These are phyloP conservation scores for Andrena trimmerana DNA, from an alignment of 2,888 invertebrate species.

Conservation along the genomic window DNA sequence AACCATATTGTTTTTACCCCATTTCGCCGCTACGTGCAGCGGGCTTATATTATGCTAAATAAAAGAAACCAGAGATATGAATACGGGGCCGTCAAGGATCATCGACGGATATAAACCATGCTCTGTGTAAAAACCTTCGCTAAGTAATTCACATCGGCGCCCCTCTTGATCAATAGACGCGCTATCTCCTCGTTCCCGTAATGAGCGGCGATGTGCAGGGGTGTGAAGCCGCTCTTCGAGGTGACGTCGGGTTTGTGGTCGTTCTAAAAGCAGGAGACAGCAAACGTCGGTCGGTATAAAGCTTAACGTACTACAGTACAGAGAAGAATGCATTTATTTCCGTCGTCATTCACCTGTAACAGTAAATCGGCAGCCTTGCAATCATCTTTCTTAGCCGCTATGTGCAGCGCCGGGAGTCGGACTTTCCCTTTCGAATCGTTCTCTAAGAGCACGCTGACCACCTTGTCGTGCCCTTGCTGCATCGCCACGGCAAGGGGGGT, in stretches of 20 bases:
- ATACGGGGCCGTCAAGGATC: not conserved
- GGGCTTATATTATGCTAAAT: conserved; percentile 97
- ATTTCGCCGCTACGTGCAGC: conserved; percentile 98
- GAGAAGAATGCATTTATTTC: too few species aligned
- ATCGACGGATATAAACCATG: conserved; percentile 40
- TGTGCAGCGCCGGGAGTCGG: conserved; percentile 97
- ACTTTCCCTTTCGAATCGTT: conserved; percentile 99
- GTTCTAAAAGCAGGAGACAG: conserved; percentile 87
- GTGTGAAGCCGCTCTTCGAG: conserved; percentile 99
- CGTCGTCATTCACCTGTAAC: conserved; percentile 88
- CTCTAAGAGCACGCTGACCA: conserved; percentile 97
- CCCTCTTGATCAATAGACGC: conserved; percentile 93
- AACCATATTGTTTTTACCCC: conserved; percentile 98
- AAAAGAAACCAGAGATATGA: conserved; percentile 12
- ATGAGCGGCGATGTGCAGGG: conserved; percentile 99
- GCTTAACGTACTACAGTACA: not conserved
- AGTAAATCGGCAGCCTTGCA: conserved; percentile 97
- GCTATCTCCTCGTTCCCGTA: conserved; percentile 99
- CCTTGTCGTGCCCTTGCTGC: conserved; percentile 99
- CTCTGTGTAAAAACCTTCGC: conserved; percentile 89
- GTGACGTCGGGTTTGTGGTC: conserved; percentile 99
- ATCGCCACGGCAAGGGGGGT: conserved; percentile 99
- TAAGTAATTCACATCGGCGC: conserved; percentile 97
- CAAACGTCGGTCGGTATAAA: not conserved
- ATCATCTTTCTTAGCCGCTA: conserved; percentile 99